A percentile compares a stretch with the other conserved stretches of the same genome.
Evolutionary conservation across 2,797 vertebrate species (phyloP).

Genomic region (Hydrolagus colliei): DNA sequence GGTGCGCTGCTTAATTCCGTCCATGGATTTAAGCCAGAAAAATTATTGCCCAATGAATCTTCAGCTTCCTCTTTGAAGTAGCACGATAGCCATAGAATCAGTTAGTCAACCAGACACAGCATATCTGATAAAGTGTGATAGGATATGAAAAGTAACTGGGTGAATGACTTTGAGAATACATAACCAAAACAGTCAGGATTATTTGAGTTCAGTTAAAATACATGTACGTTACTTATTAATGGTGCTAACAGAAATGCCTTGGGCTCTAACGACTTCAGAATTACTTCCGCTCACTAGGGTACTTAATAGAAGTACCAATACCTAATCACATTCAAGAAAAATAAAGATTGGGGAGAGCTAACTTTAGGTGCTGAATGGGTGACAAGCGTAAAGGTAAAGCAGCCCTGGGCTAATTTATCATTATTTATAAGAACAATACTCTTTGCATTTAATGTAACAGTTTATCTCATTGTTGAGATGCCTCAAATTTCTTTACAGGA

Average conservation of each 20-base stretch:
- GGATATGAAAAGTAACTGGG: background rate
- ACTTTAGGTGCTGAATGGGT: background rate
- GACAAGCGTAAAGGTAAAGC: background rate
- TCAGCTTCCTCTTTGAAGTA: background rate
- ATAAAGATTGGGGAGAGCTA: background rate
- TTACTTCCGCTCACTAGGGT: background rate
- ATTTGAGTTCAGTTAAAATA: background rate
- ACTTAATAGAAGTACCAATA: background rate
- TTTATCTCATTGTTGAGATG: too few species aligned
- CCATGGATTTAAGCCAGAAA: background rate
- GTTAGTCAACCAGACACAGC: background rate
- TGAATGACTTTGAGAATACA: background rate
- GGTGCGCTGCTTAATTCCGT: background rate
- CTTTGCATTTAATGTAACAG: too few species aligned
- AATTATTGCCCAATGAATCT: background rate
- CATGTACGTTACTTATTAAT: background rate
- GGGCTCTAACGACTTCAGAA: background rate
- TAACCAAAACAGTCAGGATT: background rate
- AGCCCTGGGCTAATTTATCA: background rate
- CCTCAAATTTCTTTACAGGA: too few species aligned
- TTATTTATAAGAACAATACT: too few species aligned
- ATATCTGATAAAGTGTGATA: background rate
- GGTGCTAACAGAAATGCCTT: background rate
- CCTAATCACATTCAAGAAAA: background rate
- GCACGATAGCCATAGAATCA: background rate